Evolutionary conservation across 2,113 vertebrate species (phyloP).

Genomic region (Rhynchopsitta pachyrhyncha): DNA sequence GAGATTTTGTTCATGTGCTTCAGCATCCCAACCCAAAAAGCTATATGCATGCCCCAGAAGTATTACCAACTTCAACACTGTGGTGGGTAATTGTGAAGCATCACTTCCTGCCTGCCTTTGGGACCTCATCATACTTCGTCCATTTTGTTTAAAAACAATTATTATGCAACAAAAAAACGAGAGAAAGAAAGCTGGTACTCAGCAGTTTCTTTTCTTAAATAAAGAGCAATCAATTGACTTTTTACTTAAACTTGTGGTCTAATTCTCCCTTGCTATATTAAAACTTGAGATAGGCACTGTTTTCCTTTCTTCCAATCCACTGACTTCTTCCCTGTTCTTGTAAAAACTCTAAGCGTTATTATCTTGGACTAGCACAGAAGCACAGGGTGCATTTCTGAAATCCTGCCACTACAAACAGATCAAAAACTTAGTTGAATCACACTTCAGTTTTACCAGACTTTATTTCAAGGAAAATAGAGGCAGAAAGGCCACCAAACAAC

Average conservation of each 20-base stretch:
- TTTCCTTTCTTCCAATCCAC: background rate
- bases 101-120: background rate
- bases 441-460: background rate
- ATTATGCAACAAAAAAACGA: background rate
- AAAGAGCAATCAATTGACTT: background rate
- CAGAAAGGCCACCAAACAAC: background rate
- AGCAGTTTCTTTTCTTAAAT: background rate
- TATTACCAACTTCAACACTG: background rate
- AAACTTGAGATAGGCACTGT: background rate
- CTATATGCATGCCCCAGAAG: background rate
- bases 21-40: background rate
- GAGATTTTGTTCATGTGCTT: background rate
- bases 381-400: background rate
- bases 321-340: background rate
- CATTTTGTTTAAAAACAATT: background rate
- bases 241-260: background rate
- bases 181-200: background rate
- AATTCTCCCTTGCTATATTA: background rate
- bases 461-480: background rate
- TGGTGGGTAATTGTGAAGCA: background rate
- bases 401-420: background rate
- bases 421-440: background rate
- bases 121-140: fast-evolving
- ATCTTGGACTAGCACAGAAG: background rate
- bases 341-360: background rate